Evolutionary conservation across 2,888 invertebrate genomes (phyloP).

Genomic region (Crossocerus cetratus): DNA sequence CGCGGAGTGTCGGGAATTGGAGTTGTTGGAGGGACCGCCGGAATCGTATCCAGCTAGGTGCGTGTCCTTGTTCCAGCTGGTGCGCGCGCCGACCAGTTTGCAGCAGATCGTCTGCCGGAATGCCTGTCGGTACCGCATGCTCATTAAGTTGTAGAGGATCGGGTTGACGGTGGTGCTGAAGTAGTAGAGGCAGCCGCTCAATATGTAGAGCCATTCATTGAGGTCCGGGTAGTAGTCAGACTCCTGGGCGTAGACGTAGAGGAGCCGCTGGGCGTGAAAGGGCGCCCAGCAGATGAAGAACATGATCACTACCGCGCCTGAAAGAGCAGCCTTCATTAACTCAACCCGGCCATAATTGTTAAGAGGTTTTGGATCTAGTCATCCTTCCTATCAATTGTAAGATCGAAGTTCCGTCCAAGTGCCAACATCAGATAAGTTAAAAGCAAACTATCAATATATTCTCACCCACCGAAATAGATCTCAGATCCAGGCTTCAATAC

Average conservation of each 20-base stretch:
- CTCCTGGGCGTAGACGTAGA: slow-evolving; percentile 86
- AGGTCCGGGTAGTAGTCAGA: slow-evolving; percentile 81
- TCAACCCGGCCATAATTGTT: too few species aligned
- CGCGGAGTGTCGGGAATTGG: slow-evolving; percentile 45
- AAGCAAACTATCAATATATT: too few species aligned
- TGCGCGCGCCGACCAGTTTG: neutral
- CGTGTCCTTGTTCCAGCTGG: slow-evolving; percentile 8
- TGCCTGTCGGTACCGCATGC: slow-evolving; percentile 85
- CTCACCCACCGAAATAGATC: too few species aligned
- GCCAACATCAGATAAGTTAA: too few species aligned
- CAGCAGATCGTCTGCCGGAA: slow-evolving; percentile 87
- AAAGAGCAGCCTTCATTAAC: slow-evolving; percentile 60
- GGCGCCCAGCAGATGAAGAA: slow-evolving; percentile 98
- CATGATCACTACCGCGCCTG: slow-evolving; percentile 94
- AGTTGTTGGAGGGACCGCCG: slow-evolving; percentile 15
- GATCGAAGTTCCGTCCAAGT: too few species aligned
- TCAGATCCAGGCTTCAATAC: too few species aligned
- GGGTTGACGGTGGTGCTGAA: slow-evolving; percentile 91
- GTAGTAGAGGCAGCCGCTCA: slow-evolving; percentile 90
- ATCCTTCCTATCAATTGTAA: too few species aligned
- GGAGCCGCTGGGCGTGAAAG: slow-evolving; percentile 93
- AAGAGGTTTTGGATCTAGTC: too few species aligned
- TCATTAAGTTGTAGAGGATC: slow-evolving; percentile 92
- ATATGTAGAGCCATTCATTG: slow-evolving; percentile 88
- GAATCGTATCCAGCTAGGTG: slow-evolving; percentile 22